Percentiles rank a stretch among this genome's conserved stretches.
phyloP scores from a whole-genome alignment of 2,888 invertebrate species.

The Synanthedon vespiformis region DNA sequence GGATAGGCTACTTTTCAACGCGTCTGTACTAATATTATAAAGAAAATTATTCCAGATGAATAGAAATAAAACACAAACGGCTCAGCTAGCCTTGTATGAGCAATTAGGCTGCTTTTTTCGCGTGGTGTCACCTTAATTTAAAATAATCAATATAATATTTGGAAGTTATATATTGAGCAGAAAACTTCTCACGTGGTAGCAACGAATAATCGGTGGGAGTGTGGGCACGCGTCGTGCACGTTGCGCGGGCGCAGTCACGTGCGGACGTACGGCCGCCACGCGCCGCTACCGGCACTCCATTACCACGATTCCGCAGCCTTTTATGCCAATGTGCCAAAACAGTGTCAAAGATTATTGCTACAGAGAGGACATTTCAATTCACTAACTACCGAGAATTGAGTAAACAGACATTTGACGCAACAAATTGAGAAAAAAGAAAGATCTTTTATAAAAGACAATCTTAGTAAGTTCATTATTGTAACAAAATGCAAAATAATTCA shows the following conservation, averaged over 20 bases:
- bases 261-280: constrained; percentile 17
- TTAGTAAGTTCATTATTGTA: too few species aligned
- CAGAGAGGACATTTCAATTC: not conserved
- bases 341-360: constrained; percentile 20
- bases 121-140: not conserved
- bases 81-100: too few species aligned
- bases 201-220: constrained; percentile 62
- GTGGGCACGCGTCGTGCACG: constrained; percentile 23
- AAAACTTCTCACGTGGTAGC: constrained; percentile 39
- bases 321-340: constrained; percentile 29
- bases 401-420: too few species aligned
- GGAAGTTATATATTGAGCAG: constrained; percentile 3
- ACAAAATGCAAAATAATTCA: too few species aligned
- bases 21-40: too few species aligned
- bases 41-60: too few species aligned
- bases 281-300: constrained; percentile 46
- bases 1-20: too few species aligned
- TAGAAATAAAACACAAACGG: too few species aligned
- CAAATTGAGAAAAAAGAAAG: too few species aligned
- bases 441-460: too few species aligned
- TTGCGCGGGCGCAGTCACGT: constrained; percentile 23
- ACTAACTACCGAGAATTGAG: not conserved
- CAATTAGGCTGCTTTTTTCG: not conserved
- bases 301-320: constrained; percentile 42
- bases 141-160: too few species aligned